Evolutionary conservation across 2,888 invertebrate genomes (phyloP).

Genomic region (Cartodere bifasciata): DNA sequence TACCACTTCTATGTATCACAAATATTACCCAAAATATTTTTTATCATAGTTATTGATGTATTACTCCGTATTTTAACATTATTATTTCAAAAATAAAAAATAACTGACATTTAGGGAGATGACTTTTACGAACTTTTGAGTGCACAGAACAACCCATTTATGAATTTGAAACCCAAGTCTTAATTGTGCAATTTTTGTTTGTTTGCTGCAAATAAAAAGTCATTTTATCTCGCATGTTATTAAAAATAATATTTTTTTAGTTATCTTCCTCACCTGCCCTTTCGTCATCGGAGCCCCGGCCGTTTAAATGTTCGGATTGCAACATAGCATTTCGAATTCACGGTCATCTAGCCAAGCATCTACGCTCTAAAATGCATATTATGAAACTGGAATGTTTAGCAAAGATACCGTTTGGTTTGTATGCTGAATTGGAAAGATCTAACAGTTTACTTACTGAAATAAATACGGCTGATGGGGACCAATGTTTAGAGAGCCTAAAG

Average conservation of each 20-base stretch:
- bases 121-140: no score
- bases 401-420: conserved; percentile 86
- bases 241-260: conserved; percentile 20
- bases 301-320: conserved; percentile 93
- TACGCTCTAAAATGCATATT: conserved; percentile 92
- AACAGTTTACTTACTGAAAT: conserved; percentile 86
- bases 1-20: no score
- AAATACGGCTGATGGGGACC: conserved; percentile 93
- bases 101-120: no score
- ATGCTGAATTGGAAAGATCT: conserved; percentile 84
- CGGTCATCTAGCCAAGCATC: conserved; percentile 93
- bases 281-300: conserved; percentile 82
- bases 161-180: no score
- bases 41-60: no score
- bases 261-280: conserved; percentile 45
- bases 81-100: no score
- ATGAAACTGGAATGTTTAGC: conserved; percentile 86
- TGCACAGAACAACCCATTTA: no score
- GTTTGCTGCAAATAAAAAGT: no score
- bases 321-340: conserved; percentile 93
- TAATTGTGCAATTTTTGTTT: no score
- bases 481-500: conserved; percentile 79
- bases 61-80: no score
- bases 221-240: neutral
- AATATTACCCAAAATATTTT: no score